These are phyloP conservation scores for Eretmocerus hayati DNA, from an alignment of 2,888 invertebrate genomes.

Conservation along the genomic window DNA sequence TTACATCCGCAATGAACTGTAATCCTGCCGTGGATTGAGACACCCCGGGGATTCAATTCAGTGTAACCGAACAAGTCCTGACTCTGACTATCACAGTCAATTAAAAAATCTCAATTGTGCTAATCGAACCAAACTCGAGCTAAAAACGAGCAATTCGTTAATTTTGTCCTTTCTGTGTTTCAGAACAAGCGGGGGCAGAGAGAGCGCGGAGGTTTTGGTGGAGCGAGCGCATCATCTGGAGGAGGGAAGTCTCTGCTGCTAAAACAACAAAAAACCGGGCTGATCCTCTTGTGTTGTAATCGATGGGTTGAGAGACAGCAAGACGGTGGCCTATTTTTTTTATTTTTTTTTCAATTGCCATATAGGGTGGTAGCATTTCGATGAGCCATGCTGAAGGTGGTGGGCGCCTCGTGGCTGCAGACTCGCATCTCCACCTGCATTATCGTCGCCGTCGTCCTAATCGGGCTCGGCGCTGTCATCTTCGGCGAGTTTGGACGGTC, in stretches of 20 bases:
- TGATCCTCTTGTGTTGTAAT: conserved; percentile 34
- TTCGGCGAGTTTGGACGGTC: conserved; percentile 64
- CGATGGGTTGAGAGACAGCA: conserved; percentile 46
- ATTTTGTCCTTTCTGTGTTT: too few species aligned
- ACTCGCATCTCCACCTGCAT: conserved; percentile 68
- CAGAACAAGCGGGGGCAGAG: conserved; percentile 15
- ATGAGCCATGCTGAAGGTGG: conserved; percentile 64
- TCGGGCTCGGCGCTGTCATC: conserved; percentile 64
- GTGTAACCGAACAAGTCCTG: too few species aligned
- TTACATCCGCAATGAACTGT: too few species aligned
- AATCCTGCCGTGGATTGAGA: too few species aligned
- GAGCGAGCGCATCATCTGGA: conserved; percentile 27
- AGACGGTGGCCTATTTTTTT: conserved; percentile 33
- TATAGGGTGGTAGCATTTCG: conserved; percentile 28
- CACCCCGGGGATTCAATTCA: too few species aligned
- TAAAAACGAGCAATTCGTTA: too few species aligned
- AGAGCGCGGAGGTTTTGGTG: too few species aligned
- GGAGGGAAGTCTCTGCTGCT: conserved; percentile 26
- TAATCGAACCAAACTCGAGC: too few species aligned
- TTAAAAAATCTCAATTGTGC: too few species aligned
- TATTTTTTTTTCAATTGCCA: conserved; percentile 23
- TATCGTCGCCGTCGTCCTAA: conserved; percentile 59
- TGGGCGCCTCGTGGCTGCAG: conserved; percentile 71
- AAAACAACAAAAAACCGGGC: too few species aligned
- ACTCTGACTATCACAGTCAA: too few species aligned